Base-by-base conservation (phyloP, 2,888 invertebrate genomes). In the Belgica antarctica region DNA sequence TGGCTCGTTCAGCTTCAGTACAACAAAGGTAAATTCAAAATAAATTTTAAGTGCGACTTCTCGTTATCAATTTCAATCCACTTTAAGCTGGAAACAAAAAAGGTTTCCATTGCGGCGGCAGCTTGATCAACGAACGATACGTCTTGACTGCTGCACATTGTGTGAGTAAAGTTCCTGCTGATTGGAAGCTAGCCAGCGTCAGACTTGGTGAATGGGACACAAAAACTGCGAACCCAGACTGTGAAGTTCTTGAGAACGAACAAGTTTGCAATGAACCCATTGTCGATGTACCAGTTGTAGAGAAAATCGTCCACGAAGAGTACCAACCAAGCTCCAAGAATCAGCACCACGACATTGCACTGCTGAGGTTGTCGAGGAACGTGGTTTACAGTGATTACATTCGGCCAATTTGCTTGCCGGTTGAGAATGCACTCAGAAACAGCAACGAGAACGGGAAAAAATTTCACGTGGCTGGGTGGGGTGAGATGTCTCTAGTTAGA, bases 1-100 rank as follows among this genome's bases (percentile, higher is more conserved):
- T 89, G 89, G 89, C 86, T 88, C 86, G 84, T 81, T 0, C 77
- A 89, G n/a, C 74, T 89, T 7, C 83, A 85, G 76, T 89, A 88
- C 75, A 81, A 82, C 72, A 84, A 84, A 81, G 83, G 88, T 89
- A 79, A n/a, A n/a, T n/a, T n/a, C n/a, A n/a, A 79, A 82, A 22
- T 41, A 41, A 10, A 41, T n/a, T 41, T 22, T 31, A 24, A 12
- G 19, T 10, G 52, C n/a, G 22, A 15, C 15, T 63, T 36, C 62
- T n/a, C 28, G 25, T n/a, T n/a, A n/a, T n/a, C n/a, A n/a, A n/a
- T n/a, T n/a, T n/a, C n/a, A n/a, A n/a, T n/a, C n/a, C n/a, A n/a
- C n/a, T 15, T 63, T 62, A 24, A 17, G 17, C 68, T 57, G n/a
- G 52, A 5, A 22, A 22, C 15, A 19, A 15, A 1, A 31, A 12